Conservation (phyloP, 2,888 invertebrate species). For the Brassicogethes aeneus region DNA sequence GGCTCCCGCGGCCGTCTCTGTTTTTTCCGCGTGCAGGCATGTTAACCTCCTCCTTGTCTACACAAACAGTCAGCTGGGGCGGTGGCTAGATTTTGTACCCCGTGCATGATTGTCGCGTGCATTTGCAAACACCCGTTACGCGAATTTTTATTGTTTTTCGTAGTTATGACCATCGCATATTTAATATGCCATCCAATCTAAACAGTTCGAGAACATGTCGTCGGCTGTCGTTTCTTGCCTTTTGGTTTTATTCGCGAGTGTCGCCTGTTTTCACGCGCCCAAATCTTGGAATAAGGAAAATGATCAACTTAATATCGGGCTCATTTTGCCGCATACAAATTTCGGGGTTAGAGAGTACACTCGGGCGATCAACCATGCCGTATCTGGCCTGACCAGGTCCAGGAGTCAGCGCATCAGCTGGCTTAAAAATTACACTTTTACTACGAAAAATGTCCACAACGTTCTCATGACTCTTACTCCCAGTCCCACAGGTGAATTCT, state of each 20-base stretch:
- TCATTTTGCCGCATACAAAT: slow-evolving; percentile 53
- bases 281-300: slow-evolving; percentile 15
- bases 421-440: slow-evolving; percentile 55
- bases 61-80: slow-evolving; percentile 42
- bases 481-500: slow-evolving; percentile 58
- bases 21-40: slow-evolving; percentile 20
- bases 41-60: slow-evolving; percentile 35
- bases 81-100: slow-evolving; percentile 40
- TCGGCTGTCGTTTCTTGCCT: slow-evolving; percentile 25
- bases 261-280: slow-evolving; percentile 23
- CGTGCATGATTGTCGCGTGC: slow-evolving; percentile 27
- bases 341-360: slow-evolving; percentile 60
- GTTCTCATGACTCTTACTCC: slow-evolving; percentile 64
- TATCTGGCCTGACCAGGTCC: slow-evolving; percentile 49
- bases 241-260: slow-evolving; percentile 18
- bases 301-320: slow-evolving; percentile 45
- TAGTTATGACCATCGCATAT: neutral
- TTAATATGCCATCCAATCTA: slow-evolving; percentile 11
- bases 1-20: slow-evolving; percentile 23
- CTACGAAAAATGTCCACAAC: slow-evolving; percentile 52
- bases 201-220: slow-evolving; percentile 11
- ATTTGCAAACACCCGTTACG: slow-evolving; percentile 21
- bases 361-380: slow-evolving; percentile 54
- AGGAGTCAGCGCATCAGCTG: slow-evolving; percentile 51
- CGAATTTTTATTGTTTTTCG: slow-evolving; percentile 2